Percentiles rank a stretch among this genome's conserved stretches.
phyloP scores from a whole-genome alignment of 92 coral and sea anemone species.

The Isaurus tuberculatus region DNA sequence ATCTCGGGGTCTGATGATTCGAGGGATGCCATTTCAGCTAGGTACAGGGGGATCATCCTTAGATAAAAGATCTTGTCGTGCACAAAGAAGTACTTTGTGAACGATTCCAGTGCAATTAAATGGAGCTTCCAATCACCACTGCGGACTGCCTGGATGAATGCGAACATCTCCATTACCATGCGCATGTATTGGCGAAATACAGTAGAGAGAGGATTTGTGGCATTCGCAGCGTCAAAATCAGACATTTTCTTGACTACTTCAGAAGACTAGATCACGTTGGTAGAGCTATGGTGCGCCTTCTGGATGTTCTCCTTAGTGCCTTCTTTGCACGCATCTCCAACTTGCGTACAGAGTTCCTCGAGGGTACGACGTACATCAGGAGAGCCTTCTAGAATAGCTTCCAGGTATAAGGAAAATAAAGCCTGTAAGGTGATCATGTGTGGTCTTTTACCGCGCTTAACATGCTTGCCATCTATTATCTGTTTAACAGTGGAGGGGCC shows the following conservation, averaged over 20 bases:
- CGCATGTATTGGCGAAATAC: conserved; percentile 51
- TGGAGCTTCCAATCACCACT: conserved; percentile 41
- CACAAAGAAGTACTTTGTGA: conserved; percentile 63
- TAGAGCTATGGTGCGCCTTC: conserved; percentile 26
- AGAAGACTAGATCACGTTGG: conserved; percentile 37
- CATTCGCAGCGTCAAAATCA: conserved; percentile 36
- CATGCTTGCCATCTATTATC: conserved; percentile 58
- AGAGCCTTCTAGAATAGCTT: conserved; percentile 34
- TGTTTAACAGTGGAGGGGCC: conserved; percentile 71
- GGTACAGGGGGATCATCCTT: conserved; percentile 65
- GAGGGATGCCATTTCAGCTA: conserved; percentile 59
- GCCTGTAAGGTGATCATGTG: conserved; percentile 43
- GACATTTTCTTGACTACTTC: conserved; percentile 43
- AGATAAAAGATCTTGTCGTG: conserved; percentile 50
- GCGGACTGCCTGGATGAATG: conserved; percentile 39
- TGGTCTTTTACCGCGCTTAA: conserved; percentile 24
- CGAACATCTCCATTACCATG: conserved; percentile 48
- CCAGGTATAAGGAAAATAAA: conserved; percentile 44
- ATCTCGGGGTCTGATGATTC: conserved; percentile 59
- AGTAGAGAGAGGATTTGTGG: neutral
- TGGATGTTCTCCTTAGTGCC: conserved; percentile 42
- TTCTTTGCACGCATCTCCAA: conserved; percentile 54
- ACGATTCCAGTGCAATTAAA: conserved; percentile 41
- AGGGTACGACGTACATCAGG: conserved; percentile 26
- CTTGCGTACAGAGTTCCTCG: conserved; percentile 17